These are phyloP conservation scores for Rousettus madagascariensis DNA, from an alignment of 2,797 vertebrate genomes.

Conservation along the genomic window DNA sequence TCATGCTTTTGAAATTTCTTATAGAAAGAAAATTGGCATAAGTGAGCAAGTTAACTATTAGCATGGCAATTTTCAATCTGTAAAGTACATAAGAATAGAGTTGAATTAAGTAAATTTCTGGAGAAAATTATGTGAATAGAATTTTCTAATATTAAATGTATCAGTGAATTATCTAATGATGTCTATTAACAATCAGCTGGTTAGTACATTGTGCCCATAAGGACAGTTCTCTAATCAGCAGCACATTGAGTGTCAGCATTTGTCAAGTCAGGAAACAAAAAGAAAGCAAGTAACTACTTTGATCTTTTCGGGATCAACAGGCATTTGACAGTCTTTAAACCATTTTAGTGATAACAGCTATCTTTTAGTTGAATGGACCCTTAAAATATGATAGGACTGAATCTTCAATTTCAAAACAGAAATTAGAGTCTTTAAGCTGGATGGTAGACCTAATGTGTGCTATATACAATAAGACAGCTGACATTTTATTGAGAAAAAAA, in stretches of 20 bases:
- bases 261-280: neutral
- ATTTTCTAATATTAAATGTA: neutral
- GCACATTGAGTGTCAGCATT: neutral
- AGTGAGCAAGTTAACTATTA: neutral
- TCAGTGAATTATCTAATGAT: neutral
- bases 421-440: neutral
- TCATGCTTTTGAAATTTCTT: neutral
- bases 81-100: neutral
- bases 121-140: neutral
- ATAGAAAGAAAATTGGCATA: neutral
- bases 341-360: neutral
- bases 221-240: neutral
- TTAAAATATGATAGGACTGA: neutral
- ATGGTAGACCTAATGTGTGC: neutral
- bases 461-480: neutral
- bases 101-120: slow-evolving; percentile 6
- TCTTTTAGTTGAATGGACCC: neutral
- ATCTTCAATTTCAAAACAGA: neutral
- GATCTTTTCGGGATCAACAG: neutral
- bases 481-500: neutral
- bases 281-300: neutral
- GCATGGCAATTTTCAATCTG: neutral
- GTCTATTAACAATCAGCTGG: neutral
- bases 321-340: neutral
- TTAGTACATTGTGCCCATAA: neutral